These are phyloP conservation scores for Pseudochirops corinnae DNA, from an alignment of 2,797 vertebrate species.

Conservation along the genomic window DNA sequence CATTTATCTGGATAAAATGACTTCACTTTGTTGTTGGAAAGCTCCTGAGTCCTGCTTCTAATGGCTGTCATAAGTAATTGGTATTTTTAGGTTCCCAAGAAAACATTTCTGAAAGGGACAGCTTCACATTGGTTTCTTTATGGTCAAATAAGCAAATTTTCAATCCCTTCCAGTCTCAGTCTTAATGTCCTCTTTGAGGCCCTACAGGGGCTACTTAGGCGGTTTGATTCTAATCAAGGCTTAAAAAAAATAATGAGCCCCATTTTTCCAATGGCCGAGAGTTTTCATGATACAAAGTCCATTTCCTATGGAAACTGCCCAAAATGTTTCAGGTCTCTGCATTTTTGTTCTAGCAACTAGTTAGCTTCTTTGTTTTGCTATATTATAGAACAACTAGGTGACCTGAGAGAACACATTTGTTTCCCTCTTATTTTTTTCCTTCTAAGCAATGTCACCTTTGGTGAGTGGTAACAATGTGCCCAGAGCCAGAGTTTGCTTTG, in stretches of 20 bases:
- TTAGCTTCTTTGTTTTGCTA: background rate
- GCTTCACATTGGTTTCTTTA: background rate
- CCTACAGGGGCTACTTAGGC: background rate
- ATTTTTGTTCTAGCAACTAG: background rate
- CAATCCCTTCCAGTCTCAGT: background rate
- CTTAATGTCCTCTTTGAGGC: background rate
- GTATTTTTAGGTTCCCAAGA: background rate
- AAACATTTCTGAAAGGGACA: background rate
- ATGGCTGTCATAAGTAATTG: background rate
- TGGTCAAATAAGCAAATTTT: background rate
- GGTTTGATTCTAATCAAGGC: background rate
- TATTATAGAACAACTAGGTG: background rate
- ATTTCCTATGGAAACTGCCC: background rate
- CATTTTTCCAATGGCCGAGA: background rate
- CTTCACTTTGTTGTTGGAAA: background rate
- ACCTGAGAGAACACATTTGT: background rate
- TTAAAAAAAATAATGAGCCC: background rate
- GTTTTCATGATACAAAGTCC: background rate
- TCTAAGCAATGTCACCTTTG: constrained; percentile 59
- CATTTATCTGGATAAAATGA: constrained; percentile 1
- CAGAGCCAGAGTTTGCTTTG: constrained; percentile 37
- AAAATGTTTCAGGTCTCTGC: background rate
- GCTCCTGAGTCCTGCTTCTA: background rate
- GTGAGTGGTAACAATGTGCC: constrained; percentile 52
- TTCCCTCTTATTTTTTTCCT: background rate